Evolutionary conservation across 2,113 vertebrate genomes (phyloP).

Genomic region (Limanda limanda): DNA sequence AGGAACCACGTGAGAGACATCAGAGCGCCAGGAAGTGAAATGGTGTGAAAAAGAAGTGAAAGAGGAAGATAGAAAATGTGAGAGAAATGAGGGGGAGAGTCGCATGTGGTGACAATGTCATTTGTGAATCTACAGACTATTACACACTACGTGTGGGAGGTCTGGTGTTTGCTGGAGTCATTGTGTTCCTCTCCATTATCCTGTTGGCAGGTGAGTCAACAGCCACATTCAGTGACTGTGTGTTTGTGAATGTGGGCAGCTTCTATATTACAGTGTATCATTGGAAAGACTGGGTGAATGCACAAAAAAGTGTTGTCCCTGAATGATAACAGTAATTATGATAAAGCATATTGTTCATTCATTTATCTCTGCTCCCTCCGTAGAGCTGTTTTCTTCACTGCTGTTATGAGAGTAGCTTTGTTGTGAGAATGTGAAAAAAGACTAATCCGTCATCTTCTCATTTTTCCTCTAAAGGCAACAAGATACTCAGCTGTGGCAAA

Average conservation of each 20-base stretch:
- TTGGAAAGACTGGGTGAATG: neutral
- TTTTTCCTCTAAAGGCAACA: conserved; percentile 73
- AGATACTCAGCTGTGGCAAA: conserved; percentile 73
- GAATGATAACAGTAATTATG: neutral
- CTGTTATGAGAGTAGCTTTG: conserved; percentile 6
- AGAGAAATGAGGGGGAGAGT: neutral
- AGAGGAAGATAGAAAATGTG: neutral
- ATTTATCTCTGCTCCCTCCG: neutral
- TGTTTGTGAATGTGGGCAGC: conserved; percentile 2
- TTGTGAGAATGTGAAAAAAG: neutral
- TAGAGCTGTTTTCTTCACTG: neutral
- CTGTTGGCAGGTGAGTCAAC: conserved; percentile 77
- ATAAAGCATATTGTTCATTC: neutral
- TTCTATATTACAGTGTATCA: neutral
- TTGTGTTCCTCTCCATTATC: conserved; percentile 78
- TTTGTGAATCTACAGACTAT: conserved; percentile 75
- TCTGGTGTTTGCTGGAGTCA: conserved; percentile 74
- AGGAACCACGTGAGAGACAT: neutral
- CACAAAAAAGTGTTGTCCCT: neutral
- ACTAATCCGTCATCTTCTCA: conserved; percentile 11
- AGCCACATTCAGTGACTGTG: neutral
- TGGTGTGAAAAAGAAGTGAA: neutral
- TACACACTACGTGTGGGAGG: conserved; percentile 77
- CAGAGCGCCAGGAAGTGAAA: neutral
- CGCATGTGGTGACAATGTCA: conserved; percentile 15